phyloP scores from a whole-genome alignment of 2,797 vertebrate genomes.

The Apodemus agrarius region DNA sequence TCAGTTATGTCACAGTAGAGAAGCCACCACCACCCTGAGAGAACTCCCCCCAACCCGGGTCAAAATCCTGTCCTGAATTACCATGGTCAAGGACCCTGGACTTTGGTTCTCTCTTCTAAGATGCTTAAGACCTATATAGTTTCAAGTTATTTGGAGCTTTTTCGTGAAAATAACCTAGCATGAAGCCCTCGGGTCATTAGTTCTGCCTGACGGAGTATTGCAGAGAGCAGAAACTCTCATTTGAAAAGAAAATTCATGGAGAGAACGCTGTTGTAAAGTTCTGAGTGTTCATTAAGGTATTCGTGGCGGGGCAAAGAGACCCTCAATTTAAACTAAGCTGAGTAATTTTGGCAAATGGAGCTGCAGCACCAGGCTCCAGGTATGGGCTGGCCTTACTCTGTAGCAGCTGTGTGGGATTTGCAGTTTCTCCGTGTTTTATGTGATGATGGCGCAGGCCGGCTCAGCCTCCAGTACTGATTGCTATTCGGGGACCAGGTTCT shows the following conservation, averaged over 20 bases:
- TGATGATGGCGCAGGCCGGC: constrained; percentile 73
- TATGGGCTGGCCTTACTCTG: constrained; percentile 61
- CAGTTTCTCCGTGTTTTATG: constrained; percentile 79
- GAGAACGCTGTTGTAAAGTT: constrained; percentile 72
- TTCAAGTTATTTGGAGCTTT: constrained; percentile 65
- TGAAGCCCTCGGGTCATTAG: constrained; percentile 62
- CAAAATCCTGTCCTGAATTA: not conserved
- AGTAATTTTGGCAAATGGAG: constrained; percentile 79
- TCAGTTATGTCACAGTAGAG: not conserved
- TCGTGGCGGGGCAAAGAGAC: constrained; percentile 66
- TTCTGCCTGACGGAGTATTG: constrained; percentile 60
- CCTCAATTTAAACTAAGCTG: constrained; percentile 75
- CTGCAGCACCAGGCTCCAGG: constrained; percentile 12
- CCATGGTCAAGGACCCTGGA: not conserved
- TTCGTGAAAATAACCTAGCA: constrained; percentile 70
- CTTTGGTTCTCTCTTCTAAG: constrained; percentile 33
- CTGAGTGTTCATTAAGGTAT: constrained; percentile 69
- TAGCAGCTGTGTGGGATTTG: constrained; percentile 81
- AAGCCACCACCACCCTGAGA: not conserved
- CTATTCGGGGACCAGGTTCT: constrained; percentile 80
- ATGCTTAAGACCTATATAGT: constrained; percentile 20
- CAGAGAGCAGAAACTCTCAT: constrained; percentile 58
- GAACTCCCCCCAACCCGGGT: not conserved
- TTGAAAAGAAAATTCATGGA: constrained; percentile 69
- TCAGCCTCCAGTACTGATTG: constrained; percentile 80